Base-by-base conservation (phyloP, 2,113 vertebrate species). In the Cheirogaleus medius region DNA sequence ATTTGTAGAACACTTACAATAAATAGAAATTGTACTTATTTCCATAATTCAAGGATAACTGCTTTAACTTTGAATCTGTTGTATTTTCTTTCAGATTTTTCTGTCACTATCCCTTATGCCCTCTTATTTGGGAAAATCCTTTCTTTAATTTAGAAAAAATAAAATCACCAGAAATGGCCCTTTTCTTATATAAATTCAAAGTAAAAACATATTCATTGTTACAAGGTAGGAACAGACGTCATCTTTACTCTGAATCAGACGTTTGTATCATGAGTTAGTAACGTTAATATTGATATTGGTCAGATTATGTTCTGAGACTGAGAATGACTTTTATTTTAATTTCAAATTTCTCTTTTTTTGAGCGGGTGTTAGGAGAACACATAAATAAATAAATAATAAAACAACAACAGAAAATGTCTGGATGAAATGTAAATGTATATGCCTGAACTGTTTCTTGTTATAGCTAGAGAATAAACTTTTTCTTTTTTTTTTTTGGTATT, bases 291-390 rank as follows among this genome's bases (percentile, higher is more conserved):
- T 63, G 25, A 52, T 68, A 69, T 66, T 76, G 86, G 8, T 73
- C 52, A 94, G 37, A 68, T 34, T 60, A 52, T 60, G 4, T 68
- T 69, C 64, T 47, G 93, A 77, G 15, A 54, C 3, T 85, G 15
- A 91, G 23, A 90, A 68, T 81, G 17, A 18, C 13, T 58, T 92
- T 91, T n/a, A 44, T 77, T 93, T 91, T 87, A 93, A 71, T 95
- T 95, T 81, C 1, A 85, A 54, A 90, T 73, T 60, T 93, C 0
- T 96, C 1, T 92, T 94, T 37, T 76, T 13, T 80, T 90, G 11
- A 0, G 7, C 83, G 8, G 9, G 5, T 56, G 15, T 49, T 87
- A 82, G 7, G 52, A 3, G 85, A 68, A 68, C 6, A 47, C 9
- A 47, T 3, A 76, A 69, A 37, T 14, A 49, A 17, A 34, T 27